phyloP scores from a whole-genome alignment of 2,113 vertebrate species.

The Calypte anna region DNA sequence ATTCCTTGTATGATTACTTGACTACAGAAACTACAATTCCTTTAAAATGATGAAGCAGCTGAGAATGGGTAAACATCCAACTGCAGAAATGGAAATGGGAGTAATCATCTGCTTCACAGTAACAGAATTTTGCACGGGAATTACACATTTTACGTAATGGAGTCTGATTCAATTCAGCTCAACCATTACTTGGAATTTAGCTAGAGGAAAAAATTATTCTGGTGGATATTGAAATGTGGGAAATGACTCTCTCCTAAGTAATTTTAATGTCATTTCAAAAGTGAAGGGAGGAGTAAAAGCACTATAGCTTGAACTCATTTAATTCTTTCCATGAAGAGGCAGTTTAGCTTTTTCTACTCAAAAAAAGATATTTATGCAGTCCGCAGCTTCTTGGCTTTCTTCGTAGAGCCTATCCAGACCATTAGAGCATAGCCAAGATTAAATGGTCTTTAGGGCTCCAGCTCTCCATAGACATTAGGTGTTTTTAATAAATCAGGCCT shows the following conservation, averaged over 20 bases:
- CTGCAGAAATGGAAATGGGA: neutral
- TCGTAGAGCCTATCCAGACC: neutral
- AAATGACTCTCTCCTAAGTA: neutral
- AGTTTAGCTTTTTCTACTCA: conserved; percentile 2
- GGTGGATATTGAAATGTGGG: conserved; percentile 13
- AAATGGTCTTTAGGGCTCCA: neutral
- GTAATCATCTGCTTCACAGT: conserved; percentile 13
- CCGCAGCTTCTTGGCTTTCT: neutral
- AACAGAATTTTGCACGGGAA: neutral
- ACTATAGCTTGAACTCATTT: neutral
- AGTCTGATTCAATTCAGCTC: neutral
- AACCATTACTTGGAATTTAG: neutral
- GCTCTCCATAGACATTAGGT: neutral
- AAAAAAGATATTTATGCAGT: neutral
- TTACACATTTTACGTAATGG: neutral
- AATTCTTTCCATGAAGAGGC: neutral
- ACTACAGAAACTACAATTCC: neutral
- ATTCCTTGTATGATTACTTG: neutral
- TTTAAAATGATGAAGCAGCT: neutral
- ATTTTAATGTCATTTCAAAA: conserved; percentile 39
- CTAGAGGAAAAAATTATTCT: conserved; percentile 1
- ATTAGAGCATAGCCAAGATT: neutral
- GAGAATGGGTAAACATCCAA: neutral
- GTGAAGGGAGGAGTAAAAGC: neutral
- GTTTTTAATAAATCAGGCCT: neutral